phyloP scores from a whole-genome alignment of 2,113 vertebrate genomes.

The Melanotaenia duboulayi region DNA sequence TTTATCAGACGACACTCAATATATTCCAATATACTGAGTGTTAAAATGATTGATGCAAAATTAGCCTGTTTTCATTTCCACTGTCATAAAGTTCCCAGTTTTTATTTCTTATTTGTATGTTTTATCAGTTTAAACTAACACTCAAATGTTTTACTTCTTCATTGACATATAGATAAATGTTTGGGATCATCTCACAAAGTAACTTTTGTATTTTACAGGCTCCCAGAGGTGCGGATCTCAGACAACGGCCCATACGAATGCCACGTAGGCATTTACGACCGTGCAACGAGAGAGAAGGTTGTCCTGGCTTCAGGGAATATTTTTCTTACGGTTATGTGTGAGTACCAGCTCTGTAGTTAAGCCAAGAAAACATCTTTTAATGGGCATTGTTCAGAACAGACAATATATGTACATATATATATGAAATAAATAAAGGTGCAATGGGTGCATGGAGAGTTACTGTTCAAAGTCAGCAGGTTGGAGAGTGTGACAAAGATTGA shows the following conservation, averaged over 20 bases:
- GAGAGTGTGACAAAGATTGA: slow-evolving; percentile 13
- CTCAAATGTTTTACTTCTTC: neutral
- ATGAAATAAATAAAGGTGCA: neutral
- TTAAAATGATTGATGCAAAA: neutral
- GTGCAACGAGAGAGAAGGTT: slow-evolving; percentile 94
- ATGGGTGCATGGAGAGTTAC: neutral
- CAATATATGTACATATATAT: neutral
- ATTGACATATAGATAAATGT: too few relatives aligned
- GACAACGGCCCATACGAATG: slow-evolving; percentile 98
- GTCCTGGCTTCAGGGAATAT: slow-evolving; percentile 94
- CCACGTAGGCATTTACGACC: slow-evolving; percentile 97
- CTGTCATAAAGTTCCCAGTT: neutral
- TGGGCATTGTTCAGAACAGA: neutral
- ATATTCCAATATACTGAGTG: neutral
- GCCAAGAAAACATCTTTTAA: neutral
- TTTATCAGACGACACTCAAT: too few relatives aligned
- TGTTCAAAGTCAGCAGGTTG: slow-evolving; percentile 32
- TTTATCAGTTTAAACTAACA: neutral
- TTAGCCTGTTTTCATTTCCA: neutral
- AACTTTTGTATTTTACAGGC: slow-evolving; percentile 76
- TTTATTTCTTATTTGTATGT: neutral
- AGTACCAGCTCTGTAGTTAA: slow-evolving; percentile 70
- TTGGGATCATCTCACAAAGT: neutral
- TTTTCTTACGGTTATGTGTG: slow-evolving; percentile 97
- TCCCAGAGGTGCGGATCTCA: slow-evolving; percentile 94